Conservation (phyloP, 2,797 vertebrate species). For the Xiphophorus birchmanni region DNA sequence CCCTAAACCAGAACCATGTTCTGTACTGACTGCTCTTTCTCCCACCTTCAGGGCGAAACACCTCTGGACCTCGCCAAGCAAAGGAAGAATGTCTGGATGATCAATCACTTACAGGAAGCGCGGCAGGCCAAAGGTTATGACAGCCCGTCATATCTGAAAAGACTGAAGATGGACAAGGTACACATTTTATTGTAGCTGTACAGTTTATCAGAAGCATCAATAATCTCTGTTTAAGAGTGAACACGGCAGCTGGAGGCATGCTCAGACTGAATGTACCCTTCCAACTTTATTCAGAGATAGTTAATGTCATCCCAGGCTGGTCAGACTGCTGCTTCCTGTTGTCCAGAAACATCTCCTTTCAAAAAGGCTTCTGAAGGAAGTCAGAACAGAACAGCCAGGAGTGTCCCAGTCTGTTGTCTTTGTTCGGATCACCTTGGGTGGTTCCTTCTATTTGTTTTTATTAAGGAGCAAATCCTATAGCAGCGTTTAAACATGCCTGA, state of each 20-base stretch:
- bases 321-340: conserved; percentile 20
- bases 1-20: neutral
- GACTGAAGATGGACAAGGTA: conserved; percentile 98
- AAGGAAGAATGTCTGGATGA: conserved; percentile 99
- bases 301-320: conserved; percentile 13
- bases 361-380: neutral
- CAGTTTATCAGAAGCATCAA: neutral
- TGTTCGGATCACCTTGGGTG: neutral
- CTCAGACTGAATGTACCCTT: conserved; percentile 14
- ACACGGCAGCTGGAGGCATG: neutral
- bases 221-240: neutral
- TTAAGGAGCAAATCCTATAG: neutral
- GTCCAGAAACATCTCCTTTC: conserved; percentile 14
- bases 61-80: conserved; percentile 98
- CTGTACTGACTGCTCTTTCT: neutral
- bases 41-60: conserved; percentile 88
- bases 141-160: conserved; percentile 96
- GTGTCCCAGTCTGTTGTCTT: neutral
- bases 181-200: neutral
- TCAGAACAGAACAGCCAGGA: neutral
- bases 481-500: conserved; percentile 2
- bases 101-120: conserved; percentile 97
- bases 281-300: neutral
- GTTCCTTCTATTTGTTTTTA: neutral
- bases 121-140: conserved; percentile 98